Conservation (phyloP, 2,797 vertebrate species). For the Micropoecilia bifurca region DNA sequence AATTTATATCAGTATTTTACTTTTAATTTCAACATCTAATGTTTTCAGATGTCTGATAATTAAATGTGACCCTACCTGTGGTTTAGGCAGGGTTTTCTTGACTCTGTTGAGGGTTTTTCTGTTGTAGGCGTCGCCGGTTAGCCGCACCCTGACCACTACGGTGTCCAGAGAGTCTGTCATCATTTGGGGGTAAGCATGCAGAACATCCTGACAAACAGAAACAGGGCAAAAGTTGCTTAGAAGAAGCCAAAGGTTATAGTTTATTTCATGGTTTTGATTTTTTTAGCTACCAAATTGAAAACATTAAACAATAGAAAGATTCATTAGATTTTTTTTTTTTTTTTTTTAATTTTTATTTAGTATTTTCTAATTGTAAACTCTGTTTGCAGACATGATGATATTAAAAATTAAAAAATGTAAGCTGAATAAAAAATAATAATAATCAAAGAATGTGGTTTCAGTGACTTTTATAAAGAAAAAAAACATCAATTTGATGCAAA, state of each 20-base stretch:
- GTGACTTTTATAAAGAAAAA: background rate
- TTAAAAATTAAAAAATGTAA: background rate
- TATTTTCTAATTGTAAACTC: background rate
- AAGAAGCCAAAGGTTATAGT: background rate
- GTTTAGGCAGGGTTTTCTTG: constrained; percentile 90
- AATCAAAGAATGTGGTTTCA: background rate
- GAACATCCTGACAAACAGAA: constrained; percentile 80
- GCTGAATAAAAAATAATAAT: background rate
- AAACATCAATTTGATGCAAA: background rate
- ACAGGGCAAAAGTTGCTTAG: background rate
- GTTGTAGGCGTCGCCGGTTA: constrained; percentile 90
- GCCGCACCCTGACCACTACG: constrained; percentile 84
- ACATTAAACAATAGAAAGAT: background rate
- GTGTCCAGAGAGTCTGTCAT: constrained; percentile 84
- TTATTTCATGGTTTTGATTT: background rate
- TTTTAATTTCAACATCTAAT: background rate
- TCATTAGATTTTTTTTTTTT: background rate
- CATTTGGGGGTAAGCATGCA: constrained; percentile 92
- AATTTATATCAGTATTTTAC: background rate
- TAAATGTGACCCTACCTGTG: constrained; percentile 81
- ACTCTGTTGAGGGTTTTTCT: constrained; percentile 93
- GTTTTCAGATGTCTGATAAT: background rate
- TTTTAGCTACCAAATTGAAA: background rate
- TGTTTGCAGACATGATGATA: background rate
- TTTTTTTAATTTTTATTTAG: background rate